Percentiles rank a stretch among this genome's conserved stretches.
Evolutionary conservation across 1,140 invertebrate genomes (phyloP).

Genomic region (Polypedilum vanderplanki): DNA sequence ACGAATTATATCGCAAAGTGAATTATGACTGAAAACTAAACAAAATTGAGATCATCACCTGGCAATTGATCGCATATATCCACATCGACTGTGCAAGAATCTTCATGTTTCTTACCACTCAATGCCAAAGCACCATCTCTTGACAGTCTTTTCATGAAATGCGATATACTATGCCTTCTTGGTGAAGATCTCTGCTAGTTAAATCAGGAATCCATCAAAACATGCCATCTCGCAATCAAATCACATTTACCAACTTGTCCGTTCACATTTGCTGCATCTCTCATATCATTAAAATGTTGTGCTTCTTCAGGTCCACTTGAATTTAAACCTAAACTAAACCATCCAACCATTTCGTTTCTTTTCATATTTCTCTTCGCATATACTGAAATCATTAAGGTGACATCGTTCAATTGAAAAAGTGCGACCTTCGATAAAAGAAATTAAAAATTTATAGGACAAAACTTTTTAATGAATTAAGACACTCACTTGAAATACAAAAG

Average conservation of each 20-base stretch:
- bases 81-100: slow-evolving; percentile 30
- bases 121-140: slow-evolving; percentile 23
- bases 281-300: slow-evolving; percentile 92
- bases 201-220: slow-evolving; percentile 52
- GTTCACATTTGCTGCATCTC: slow-evolving; percentile 43
- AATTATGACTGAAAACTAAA: slow-evolving; percentile 33
- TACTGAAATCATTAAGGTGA: slow-evolving; percentile 87
- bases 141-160: slow-evolving; percentile 16
- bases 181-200: slow-evolving; percentile 42
- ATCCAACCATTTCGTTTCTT: slow-evolving; percentile 92
- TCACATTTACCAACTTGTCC: slow-evolving; percentile 37
- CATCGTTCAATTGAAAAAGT: slow-evolving; percentile 90
- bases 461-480: background rate
- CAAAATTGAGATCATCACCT: slow-evolving; percentile 31
- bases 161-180: slow-evolving; percentile 38
- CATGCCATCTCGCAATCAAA: slow-evolving; percentile 58
- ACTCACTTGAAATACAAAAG: slow-evolving; percentile 87
- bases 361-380: slow-evolving; percentile 88
- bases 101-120: slow-evolving; percentile 3
- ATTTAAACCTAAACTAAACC: slow-evolving; percentile 87
- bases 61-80: slow-evolving; percentile 28
- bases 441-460: background rate
- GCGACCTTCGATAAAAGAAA: slow-evolving; percentile 59
- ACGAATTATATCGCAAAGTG: too few relatives aligned
- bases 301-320: slow-evolving; percentile 86